A percentile compares a stretch with the other conserved stretches of the same genome.
Evolutionary conservation across 1,140 invertebrate species (phyloP).

Genomic region (Popillia japonica): DNA sequence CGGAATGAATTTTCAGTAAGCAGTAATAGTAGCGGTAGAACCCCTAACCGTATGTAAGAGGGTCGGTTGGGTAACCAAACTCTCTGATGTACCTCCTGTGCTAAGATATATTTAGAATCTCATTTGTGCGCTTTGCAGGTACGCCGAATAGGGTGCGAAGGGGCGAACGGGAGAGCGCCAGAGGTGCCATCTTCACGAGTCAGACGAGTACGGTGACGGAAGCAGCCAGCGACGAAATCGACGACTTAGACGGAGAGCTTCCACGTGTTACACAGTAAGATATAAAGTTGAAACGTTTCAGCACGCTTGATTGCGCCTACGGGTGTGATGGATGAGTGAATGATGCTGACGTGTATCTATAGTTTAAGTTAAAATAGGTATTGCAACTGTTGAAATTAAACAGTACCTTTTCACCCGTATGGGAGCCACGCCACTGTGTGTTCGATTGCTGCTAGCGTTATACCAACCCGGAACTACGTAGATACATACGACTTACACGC

Average conservation of each 20-base stretch:
- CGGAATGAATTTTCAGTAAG: background rate
- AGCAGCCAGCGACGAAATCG: slow-evolving; percentile 75
- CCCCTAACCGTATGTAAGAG: background rate
- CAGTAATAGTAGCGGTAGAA: no score
- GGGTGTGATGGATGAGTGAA: background rate
- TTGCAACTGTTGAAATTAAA: background rate
- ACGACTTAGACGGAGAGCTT: slow-evolving; percentile 74
- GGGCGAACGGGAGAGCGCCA: slow-evolving; percentile 63
- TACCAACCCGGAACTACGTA: background rate
- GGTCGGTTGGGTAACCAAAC: background rate
- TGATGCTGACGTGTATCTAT: background rate
- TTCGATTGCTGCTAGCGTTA: background rate
- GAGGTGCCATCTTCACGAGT: slow-evolving; percentile 68
- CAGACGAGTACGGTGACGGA: slow-evolving; percentile 76
- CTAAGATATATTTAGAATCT: slow-evolving; percentile 26
- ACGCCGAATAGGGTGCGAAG: slow-evolving; percentile 69
- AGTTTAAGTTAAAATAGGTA: background rate
- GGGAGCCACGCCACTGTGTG: background rate
- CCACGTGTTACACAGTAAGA: slow-evolving; percentile 73
- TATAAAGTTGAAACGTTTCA: background rate
- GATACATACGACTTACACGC: background rate
- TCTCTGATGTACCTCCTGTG: background rate
- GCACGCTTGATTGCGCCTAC: background rate
- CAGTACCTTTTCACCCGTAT: background rate
- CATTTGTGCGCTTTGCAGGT: slow-evolving; percentile 49